Conservation (phyloP, 2,113 vertebrate genomes). For the Coracopsis vasa region DNA sequence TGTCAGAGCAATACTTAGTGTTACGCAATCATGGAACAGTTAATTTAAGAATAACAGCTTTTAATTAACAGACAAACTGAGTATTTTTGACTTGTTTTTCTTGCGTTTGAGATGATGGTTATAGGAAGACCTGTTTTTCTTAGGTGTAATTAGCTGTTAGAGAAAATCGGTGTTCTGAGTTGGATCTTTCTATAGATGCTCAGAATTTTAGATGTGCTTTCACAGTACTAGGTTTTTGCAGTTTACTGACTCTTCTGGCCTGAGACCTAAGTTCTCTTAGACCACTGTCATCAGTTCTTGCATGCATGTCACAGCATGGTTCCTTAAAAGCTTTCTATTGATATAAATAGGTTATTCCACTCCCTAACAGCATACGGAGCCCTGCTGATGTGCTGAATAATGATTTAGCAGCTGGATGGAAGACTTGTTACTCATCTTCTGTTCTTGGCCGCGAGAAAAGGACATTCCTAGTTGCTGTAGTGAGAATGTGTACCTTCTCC, state of each 20-base stretch:
- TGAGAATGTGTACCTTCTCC: not conserved
- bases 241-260: not conserved
- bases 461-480: not conserved
- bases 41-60: not conserved
- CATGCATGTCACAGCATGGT: not conserved
- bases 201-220: not conserved
- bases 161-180: not conserved
- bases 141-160: not conserved
- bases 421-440: not conserved
- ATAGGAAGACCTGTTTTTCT: not conserved
- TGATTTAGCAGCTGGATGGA: not conserved
- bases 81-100: not conserved
- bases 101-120: not conserved
- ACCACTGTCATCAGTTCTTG: not conserved
- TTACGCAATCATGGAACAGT: not conserved
- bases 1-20: not conserved
- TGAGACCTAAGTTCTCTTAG: not conserved
- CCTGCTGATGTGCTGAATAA: not conserved
- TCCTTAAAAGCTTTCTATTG: slow-evolving; percentile 4
- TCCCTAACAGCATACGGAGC: not conserved
- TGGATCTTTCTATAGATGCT: not conserved
- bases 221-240: not conserved
- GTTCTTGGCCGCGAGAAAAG: not conserved
- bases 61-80: not conserved
- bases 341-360: not conserved